These are phyloP conservation scores for Hippocampus zosterae DNA, from an alignment of 2,113 vertebrate genomes.

Conservation along the genomic window DNA sequence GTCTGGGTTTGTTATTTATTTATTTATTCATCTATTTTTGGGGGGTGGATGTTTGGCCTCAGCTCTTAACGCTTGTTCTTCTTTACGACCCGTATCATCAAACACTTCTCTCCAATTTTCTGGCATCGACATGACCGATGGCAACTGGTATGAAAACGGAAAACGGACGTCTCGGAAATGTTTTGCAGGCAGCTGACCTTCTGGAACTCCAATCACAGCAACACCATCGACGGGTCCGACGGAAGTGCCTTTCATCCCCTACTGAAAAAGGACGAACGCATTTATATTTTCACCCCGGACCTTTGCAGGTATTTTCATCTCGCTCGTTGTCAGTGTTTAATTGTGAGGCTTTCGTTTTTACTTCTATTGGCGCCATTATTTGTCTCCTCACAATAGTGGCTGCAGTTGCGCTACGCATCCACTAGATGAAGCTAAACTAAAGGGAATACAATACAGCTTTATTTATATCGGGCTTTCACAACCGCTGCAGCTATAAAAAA, in stretches of 20 bases:
- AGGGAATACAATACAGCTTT: no score
- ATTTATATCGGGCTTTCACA: no score
- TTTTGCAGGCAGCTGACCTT: constrained; percentile 71
- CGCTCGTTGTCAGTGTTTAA: not conserved
- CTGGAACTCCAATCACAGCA: constrained; percentile 82
- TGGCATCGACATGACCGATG: constrained; percentile 14
- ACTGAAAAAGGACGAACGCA: constrained; percentile 78
- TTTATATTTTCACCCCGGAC: constrained; percentile 87
- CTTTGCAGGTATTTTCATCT: constrained; percentile 84
- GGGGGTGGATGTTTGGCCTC: not conserved
- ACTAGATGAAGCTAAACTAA: no score
- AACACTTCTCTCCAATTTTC: constrained; percentile 14
- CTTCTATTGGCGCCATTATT: not conserved
- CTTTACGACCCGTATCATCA: constrained; percentile 37
- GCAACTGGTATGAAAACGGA: not conserved
- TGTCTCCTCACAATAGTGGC: not conserved
- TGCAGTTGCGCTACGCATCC: no score
- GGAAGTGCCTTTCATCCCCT: constrained; percentile 89
- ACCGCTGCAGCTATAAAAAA: no score
- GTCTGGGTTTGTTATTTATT: not conserved
- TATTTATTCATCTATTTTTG: not conserved
- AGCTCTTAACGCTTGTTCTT: not conserved
- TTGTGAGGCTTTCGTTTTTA: not conserved
- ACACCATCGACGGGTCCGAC: constrained; percentile 92
- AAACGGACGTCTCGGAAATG: not conserved